phyloP scores from a whole-genome alignment of 2,888 invertebrate species.

The Eucera pruinosa region DNA sequence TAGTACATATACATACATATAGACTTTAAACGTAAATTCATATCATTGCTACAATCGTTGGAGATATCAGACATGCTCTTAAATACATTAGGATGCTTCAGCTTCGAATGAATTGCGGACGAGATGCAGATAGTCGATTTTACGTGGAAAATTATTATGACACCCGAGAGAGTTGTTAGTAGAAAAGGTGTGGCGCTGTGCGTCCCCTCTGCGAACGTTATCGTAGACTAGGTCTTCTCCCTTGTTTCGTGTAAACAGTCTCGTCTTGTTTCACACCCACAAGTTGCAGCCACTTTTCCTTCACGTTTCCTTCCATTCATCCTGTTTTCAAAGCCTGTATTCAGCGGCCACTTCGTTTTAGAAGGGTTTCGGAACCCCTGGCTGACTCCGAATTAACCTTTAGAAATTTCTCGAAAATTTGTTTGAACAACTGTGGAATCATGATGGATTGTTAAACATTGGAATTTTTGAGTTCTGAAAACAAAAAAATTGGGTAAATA shows the following conservation, averaged over 20 bases:
- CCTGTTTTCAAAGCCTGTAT: slow-evolving; percentile 17
- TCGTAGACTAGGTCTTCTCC: slow-evolving; percentile 17
- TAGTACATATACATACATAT: no score
- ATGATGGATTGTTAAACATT: not conserved
- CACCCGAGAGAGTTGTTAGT: slow-evolving; percentile 22
- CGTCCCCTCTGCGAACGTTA: slow-evolving; percentile 32
- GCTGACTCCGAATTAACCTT: no score
- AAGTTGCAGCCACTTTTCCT: slow-evolving; percentile 27
- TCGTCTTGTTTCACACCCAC: slow-evolving; percentile 43
- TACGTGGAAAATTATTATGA: slow-evolving; percentile 6
- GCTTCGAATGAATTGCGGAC: not conserved
- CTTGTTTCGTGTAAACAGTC: slow-evolving; percentile 45
- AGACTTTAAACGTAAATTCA: not conserved
- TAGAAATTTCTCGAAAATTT: no score
- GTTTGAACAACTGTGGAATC: no score
- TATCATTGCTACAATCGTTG: not conserved
- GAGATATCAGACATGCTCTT: not conserved
- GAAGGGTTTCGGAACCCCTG: no score
- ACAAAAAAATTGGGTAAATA: no score
- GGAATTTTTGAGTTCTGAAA: not conserved
- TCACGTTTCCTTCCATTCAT: slow-evolving; percentile 36
- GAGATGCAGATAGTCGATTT: not conserved
- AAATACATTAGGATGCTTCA: not conserved
- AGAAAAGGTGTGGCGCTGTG: slow-evolving; percentile 30
- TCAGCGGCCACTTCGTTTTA: not conserved